Evolutionary conservation across 2,113 vertebrate genomes (phyloP), one percentile per base, ranked within the genome.

Genomic region (Amia ocellicauda): DNA sequence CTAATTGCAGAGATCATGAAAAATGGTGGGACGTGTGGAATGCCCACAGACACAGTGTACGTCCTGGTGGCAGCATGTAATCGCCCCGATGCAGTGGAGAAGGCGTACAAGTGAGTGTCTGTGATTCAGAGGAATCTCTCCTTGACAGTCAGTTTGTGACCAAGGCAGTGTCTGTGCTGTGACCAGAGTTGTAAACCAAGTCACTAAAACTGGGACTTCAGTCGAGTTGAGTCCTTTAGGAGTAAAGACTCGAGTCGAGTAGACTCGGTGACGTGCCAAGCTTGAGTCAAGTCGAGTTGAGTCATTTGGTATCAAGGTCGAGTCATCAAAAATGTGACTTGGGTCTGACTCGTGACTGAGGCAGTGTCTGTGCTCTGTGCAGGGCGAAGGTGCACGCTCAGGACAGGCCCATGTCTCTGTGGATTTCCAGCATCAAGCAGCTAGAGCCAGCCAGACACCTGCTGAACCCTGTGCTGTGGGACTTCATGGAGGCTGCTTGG

Each of bases 11-110:
- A 94, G 59, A 93, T 96, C 71, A 90, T 96, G 90, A 93, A 88
- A 84, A 89, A 79, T 0, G 92, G 91, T 0, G 93, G 93, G 17
- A 89, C 86, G 28, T 93, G 92, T 19, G 91, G 91, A 60, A 89
- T 95, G 80, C 93, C 93, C 17, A 95, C 93, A 0, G 93, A 96
- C 69, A 96, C 93, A 0, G 93, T 95, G 58, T 96, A 96, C 3
- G 92, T 95, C 67, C 86, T 96, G 16, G 93, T 93, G 58, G 93
- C 93, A 16, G 92, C 93, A 50, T 96, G 92, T 73, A 92, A 82
- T 71, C 86, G 89, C 17, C 93, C 92, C 0, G 87, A 92, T 1
- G 93, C 91, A 0, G 91, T 96, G 17, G 76, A 93, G 69, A 93
- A 90, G 66, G 93, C 92, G 57, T 93, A 90, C 80, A 86, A 83